Base-by-base conservation (phyloP, 2,797 vertebrate species). In the Champsocephalus esox region DNA sequence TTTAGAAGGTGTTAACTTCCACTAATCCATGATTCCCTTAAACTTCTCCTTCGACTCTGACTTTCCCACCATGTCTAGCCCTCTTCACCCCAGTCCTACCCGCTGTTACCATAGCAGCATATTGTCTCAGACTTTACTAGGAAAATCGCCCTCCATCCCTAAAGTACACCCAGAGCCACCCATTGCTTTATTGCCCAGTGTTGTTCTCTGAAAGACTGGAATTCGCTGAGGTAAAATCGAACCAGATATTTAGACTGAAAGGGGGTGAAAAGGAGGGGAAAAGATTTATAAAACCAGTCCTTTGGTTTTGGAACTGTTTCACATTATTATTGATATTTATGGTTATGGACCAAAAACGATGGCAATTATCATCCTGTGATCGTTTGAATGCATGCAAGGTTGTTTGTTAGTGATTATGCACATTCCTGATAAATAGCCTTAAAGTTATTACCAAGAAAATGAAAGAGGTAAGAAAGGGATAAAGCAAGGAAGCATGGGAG, bases 161-260 rank as follows among this genome's bases (percentile, higher is more conserved):
- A 56, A 77, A 80, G 73, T 73, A 66, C 69, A 80, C 61, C 78
- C 75, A 67, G 60, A 88, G 86, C 86, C 87, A 89, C 88, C 87
- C 84, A 88, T 84, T 83, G 86, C 91, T 93, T 94, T 92, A 94
- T 75, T 87, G 72, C 88, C 87, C 86, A 66, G 49, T 77, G 73
- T 78, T 85, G 79, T 89, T 88, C 89, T 86, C 90, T 90, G 65
- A 87, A 73, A 80, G 70, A 66, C 87, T 87, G 89, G 88, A 93
- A 91, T 92, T 87, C 73, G 52, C 70, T 60, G 72, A 61, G 70
- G 62, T 77, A 92, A 93, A 94, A 94, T 90, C 87, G 90, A 93
- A 92, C 89, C 92, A 93, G 90, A 93, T 90, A 89, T 84, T 76
- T 70, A 59, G 77, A 80, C 65, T 19, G 13, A 68, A 45, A 34